phyloP scores from a whole-genome alignment of 2,888 invertebrate species.

The Lepidochrysops patricia region DNA sequence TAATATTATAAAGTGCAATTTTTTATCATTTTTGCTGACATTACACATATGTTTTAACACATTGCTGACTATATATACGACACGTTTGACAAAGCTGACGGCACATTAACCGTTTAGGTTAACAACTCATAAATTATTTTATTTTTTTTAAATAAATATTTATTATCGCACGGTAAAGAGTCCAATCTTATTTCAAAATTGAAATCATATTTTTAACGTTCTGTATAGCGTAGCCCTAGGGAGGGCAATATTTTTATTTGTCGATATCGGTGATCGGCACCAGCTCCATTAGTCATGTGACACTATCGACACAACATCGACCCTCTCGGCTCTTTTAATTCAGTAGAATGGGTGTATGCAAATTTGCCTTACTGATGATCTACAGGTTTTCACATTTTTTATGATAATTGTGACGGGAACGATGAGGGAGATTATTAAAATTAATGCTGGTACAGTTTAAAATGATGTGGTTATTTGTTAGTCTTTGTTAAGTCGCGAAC shows the following conservation, averaged over 20 bases:
- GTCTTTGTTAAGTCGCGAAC: constrained; percentile 2
- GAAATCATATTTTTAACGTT: constrained; percentile 22
- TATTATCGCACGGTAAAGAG: no score
- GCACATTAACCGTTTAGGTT: no score
- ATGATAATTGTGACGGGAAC: constrained; percentile 25
- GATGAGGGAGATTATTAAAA: constrained; percentile 24
- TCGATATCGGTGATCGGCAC: constrained; percentile 70
- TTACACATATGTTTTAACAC: no score
- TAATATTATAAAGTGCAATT: no score
- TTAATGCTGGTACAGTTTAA: constrained; percentile 6
- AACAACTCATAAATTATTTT: no score
- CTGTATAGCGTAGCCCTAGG: constrained; percentile 37
- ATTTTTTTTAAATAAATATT: no score
- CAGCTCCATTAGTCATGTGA: constrained; percentile 73
- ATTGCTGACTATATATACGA: no score
- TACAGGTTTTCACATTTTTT: constrained; percentile 28
- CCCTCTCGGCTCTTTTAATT: constrained; percentile 57
- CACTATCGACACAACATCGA: constrained; percentile 69
- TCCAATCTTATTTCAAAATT: not conserved
- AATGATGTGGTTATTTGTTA: constrained; percentile 7
- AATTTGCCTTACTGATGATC: constrained; percentile 63
- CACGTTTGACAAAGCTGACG: no score
- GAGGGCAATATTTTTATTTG: constrained; percentile 60
- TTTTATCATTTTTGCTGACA: no score
- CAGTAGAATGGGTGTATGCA: constrained; percentile 57